Evolutionary conservation across 1,140 invertebrate genomes (phyloP).

Genomic region (Drosophila rhopaloa): DNA sequence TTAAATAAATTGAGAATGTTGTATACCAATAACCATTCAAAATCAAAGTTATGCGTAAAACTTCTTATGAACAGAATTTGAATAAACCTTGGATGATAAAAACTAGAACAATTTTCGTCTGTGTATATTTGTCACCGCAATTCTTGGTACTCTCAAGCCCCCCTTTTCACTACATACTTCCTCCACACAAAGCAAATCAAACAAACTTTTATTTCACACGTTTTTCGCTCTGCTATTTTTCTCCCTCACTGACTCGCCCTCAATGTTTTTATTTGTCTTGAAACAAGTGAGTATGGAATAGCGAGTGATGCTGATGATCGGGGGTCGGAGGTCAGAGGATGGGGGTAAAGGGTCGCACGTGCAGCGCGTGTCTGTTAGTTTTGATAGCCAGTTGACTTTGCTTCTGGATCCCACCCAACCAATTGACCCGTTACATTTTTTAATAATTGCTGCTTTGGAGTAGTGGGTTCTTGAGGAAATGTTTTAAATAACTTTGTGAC

Average conservation of each 20-base stretch:
- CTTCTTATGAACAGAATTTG: too few relatives aligned
- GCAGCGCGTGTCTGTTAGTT: conserved; percentile 72
- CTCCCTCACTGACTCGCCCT: conserved; percentile 12
- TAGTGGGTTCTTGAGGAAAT: not conserved
- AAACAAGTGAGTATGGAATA: conserved; percentile 65
- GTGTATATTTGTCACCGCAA: conserved; percentile 52
- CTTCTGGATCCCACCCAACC: conserved; percentile 7
- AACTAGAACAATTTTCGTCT: conserved; percentile 4
- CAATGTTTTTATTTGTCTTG: conserved; percentile 67
- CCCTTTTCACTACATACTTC: conserved; percentile 1
- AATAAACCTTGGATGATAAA: too few relatives aligned
- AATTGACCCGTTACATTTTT: conserved; percentile 74
- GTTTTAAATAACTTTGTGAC: not conserved
- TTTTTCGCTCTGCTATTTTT: conserved; percentile 60
- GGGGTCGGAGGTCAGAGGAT: not conserved
- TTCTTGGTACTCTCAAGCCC: not conserved
- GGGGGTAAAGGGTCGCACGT: conserved; percentile 50
- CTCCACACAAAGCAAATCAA: conserved; percentile 66
- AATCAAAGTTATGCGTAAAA: too few relatives aligned
- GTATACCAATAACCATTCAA: too few relatives aligned
- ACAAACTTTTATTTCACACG: conserved; percentile 80
- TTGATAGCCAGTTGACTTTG: conserved; percentile 72
- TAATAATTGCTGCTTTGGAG: conserved; percentile 57
- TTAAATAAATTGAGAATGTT: too few relatives aligned
- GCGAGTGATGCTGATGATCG: conserved; percentile 17